Evolutionary conservation across 1,140 invertebrate species (phyloP).

Genomic region (Chelonus insularis): DNA sequence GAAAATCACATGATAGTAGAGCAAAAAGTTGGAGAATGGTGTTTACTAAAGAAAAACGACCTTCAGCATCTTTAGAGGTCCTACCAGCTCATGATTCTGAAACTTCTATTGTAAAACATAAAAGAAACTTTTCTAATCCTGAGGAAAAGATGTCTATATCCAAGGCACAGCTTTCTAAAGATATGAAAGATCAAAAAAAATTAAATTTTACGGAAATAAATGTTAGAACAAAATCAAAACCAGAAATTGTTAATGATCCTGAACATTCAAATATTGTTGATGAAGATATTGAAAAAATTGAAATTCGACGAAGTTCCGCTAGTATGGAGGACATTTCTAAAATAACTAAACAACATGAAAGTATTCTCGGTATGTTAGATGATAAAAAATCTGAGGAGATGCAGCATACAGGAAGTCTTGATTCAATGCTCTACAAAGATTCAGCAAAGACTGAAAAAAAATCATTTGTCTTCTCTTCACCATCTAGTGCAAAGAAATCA

Average conservation of each 20-base stretch:
- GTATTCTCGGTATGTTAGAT: constrained; percentile 41
- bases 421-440: constrained; percentile 55
- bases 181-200: constrained; percentile 28
- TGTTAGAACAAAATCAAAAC: constrained; percentile 38
- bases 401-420: constrained; percentile 51
- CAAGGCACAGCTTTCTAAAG: constrained; percentile 27
- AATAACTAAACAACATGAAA: constrained; percentile 52
- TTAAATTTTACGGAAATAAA: constrained; percentile 49
- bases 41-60: constrained; percentile 54
- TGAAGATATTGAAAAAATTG: constrained; percentile 46
- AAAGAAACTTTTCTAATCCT: constrained; percentile 50
- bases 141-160: constrained; percentile 40
- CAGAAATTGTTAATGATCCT: constrained; percentile 48
- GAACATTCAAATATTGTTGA: constrained; percentile 39
- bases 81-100: constrained; percentile 38
- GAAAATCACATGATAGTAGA: constrained; percentile 47
- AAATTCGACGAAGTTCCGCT: constrained; percentile 55
- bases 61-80: constrained; percentile 50
- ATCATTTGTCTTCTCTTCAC: constrained; percentile 40
- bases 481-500: constrained; percentile 46
- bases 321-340: constrained; percentile 59
- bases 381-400: constrained; percentile 48
- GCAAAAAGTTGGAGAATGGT: constrained; percentile 54
- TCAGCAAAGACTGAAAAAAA: constrained; percentile 42
- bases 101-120: constrained; percentile 36